Conservation (phyloP, 2,888 invertebrate genomes). For the Schizotus pectinicornis region DNA sequence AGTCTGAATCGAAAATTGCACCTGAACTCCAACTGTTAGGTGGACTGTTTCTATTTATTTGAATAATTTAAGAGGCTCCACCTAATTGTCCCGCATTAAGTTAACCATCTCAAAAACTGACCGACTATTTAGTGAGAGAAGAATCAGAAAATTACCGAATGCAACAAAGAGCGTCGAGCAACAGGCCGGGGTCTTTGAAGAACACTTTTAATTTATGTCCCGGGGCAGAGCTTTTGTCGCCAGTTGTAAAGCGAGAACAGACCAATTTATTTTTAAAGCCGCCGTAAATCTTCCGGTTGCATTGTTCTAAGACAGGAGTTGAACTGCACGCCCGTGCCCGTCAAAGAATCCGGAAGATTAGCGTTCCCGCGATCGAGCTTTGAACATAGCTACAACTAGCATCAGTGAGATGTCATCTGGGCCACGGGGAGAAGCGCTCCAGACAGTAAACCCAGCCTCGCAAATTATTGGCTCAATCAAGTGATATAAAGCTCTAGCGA, state of each 20-base stretch:
- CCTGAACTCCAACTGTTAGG: too few relatives aligned
- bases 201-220: slow-evolving; percentile 49
- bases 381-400: neutral
- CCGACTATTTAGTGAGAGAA: neutral
- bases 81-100: neutral
- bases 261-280: slow-evolving; percentile 53
- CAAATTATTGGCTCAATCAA: too few relatives aligned
- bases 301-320: slow-evolving; percentile 49
- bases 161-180: slow-evolving; percentile 9
- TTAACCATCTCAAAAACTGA: slow-evolving; percentile 4
- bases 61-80: too few relatives aligned
- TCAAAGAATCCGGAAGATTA: slow-evolving; percentile 44
- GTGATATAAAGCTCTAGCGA: too few relatives aligned
- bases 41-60: too few relatives aligned
- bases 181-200: slow-evolving; percentile 29
- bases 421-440: too few relatives aligned
- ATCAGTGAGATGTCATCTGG: too few relatives aligned
- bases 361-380: slow-evolving; percentile 8
- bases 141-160: neutral
- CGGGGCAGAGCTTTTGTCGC: slow-evolving; percentile 50
- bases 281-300: slow-evolving; percentile 48
- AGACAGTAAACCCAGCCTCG: too few relatives aligned
- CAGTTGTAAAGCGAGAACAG: slow-evolving; percentile 50
- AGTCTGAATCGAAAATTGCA: too few relatives aligned
- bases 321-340: slow-evolving; percentile 42